Conservation (phyloP, 2,888 invertebrate genomes). For the Timandra comae region DNA sequence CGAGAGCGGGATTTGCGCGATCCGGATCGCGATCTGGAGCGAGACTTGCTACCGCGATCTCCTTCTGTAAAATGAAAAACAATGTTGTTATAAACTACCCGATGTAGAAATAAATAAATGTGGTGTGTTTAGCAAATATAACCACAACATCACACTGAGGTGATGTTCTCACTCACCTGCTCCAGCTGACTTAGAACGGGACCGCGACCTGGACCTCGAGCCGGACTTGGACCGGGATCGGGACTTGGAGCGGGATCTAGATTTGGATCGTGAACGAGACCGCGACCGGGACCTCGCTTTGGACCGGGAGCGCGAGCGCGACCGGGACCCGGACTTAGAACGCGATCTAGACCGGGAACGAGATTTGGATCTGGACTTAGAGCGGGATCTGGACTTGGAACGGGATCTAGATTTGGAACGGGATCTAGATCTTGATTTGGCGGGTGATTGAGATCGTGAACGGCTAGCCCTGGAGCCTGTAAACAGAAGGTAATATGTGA, state of each 20-base stretch:
- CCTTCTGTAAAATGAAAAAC: conserved; percentile 10
- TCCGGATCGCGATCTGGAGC: conserved; percentile 21
- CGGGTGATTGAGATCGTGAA: conserved; percentile 22
- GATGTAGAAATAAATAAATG: no score
- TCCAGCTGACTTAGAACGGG: conserved; percentile 16
- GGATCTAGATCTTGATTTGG: conserved; percentile 20
- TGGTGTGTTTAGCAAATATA: no score
- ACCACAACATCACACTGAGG: no score
- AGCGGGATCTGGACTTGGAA: conserved; percentile 29
- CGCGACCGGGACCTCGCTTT: conserved; percentile 20
- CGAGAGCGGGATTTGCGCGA: conserved; percentile 23
- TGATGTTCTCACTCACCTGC: no score
- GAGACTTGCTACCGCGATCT: conserved; percentile 24
- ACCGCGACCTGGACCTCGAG: conserved; percentile 11
- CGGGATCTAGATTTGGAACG: conserved; percentile 29
- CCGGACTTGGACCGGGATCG: conserved; percentile 11
- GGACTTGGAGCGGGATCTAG: conserved; percentile 12
- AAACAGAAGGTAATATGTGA: no score
- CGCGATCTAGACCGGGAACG: conserved; percentile 15
- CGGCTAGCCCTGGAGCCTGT: conserved; percentile 6
- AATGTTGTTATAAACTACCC: no score
- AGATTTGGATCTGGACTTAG: conserved; percentile 26
- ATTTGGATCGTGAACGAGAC: conserved; percentile 23
- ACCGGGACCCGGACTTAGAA: conserved; percentile 3
- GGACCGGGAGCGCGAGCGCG: conserved; percentile 11